phyloP scores from a whole-genome alignment of 2,113 vertebrate species.

The Ifrita kowaldi region DNA sequence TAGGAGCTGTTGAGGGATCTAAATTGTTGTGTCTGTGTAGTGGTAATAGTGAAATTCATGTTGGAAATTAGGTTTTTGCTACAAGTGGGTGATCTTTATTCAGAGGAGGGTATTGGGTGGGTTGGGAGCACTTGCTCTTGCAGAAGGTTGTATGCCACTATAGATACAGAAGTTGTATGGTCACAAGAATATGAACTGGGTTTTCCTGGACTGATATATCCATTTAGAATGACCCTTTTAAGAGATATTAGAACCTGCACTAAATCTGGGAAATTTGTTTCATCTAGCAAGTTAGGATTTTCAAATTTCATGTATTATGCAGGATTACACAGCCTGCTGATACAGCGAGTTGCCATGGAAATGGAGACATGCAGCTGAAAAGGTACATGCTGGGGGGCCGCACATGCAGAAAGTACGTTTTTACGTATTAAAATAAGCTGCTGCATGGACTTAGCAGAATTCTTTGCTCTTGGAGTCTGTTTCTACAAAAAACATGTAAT shows the following conservation, averaged over 20 bases:
- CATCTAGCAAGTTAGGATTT: neutral
- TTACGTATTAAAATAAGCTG: conserved; percentile 4
- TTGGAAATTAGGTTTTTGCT: neutral
- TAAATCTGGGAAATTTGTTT: neutral
- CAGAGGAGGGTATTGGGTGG: neutral
- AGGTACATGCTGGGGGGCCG: conserved; percentile 20
- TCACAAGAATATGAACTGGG: neutral
- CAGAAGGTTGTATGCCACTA: neutral
- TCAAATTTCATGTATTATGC: conserved; percentile 18
- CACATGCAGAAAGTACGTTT: neutral
- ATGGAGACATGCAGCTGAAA: neutral
- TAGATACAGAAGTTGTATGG: neutral
- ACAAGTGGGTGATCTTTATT: neutral
- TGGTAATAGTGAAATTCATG: neutral
- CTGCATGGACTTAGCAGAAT: neutral
- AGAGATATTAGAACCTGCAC: neutral
- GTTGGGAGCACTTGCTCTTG: neutral
- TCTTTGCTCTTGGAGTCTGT: neutral
- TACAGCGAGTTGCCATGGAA: neutral
- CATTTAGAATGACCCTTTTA: neutral
- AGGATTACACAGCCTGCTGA: neutral
- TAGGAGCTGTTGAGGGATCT: neutral
- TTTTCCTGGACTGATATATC: neutral
- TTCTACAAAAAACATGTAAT: neutral
- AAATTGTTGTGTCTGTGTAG: neutral